Evolutionary conservation across 2,888 invertebrate genomes (phyloP), one percentile per base, ranked within the genome.

Genomic region (Cylloceria caligata): DNA sequence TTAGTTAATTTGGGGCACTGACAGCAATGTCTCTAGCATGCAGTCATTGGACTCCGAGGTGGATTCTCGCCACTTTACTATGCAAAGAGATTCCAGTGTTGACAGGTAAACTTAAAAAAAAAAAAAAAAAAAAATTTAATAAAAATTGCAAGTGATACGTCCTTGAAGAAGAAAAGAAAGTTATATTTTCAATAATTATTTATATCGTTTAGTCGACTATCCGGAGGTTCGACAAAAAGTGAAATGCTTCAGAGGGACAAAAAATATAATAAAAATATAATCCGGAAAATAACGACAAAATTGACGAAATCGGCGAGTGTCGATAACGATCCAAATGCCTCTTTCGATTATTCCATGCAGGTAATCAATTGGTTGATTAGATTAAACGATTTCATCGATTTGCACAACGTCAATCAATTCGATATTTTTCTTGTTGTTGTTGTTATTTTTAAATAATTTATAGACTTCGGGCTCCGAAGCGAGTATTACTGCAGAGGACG

Each of bases 201-300:
- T 62, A 57, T 19, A 86, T 69, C 81, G 87, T 87, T 55, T 90
- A 95, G 97, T 88, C 95, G 97, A 52, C 93, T 97, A 86, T 98
- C 97, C 0, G 96, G 96, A 55, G 97, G 97, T 11, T 98, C 97
- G 0, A 96, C 96, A 0, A 97, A 97, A 92, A 97, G 97, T 91
- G 98, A 97, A 89, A 94, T 95, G 85, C 92, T 96, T 77, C 95
- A 96, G 2, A 93, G 95, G 39, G 96, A 97, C 77, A 97, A 97
- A 91, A 96, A 97, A 93, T 96, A 96, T 93, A 95, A 95, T 90
- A 96, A 96, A 92, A 95, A 97, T 67, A 93, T 98, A 42, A 96
- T 97, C 90, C 96, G 97, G 19, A 98, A 97, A 93, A 93, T 98
- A 77, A 94, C 94, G 85, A 96, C 97, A 89, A 96, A 97, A 90